phyloP scores from a whole-genome alignment of 2,888 invertebrate genomes.

The Sympetrum striolatum region DNA sequence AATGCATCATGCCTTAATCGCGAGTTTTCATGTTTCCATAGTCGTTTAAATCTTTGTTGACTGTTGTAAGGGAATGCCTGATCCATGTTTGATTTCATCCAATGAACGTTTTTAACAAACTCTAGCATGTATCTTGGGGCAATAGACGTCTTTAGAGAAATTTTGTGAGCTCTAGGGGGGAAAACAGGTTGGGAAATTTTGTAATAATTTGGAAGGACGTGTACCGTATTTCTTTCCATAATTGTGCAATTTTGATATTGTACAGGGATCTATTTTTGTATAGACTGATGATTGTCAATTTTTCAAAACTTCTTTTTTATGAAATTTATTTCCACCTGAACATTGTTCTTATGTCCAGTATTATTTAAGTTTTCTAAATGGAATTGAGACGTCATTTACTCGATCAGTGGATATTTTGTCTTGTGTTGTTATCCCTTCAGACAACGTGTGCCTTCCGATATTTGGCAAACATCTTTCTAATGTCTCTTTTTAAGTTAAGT shows the following conservation, averaged over 20 bases:
- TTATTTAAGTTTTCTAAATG: conserved; percentile 54
- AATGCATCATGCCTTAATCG: conserved; percentile 26
- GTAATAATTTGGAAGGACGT: conserved; percentile 47
- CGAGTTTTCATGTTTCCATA: conserved; percentile 10
- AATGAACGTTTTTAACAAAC: conserved; percentile 49
- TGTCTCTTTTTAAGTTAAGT: conserved; percentile 49
- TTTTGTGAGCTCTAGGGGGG: conserved; percentile 48
- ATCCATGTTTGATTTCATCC: conserved; percentile 25
- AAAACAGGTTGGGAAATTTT: conserved; percentile 49
- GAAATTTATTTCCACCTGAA: conserved; percentile 49
- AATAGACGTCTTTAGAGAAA: conserved; percentile 66
- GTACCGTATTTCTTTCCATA: conserved; percentile 47
- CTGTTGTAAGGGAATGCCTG: conserved; percentile 13
- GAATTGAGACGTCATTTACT: conserved; percentile 49
- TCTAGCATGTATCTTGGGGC: conserved; percentile 67
- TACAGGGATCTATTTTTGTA: conserved; percentile 54
- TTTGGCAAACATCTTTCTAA: conserved; percentile 47
- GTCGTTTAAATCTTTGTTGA: conserved; percentile 26
- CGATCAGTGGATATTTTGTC: neutral
- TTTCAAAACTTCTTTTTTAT: conserved; percentile 44
- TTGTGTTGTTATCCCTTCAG: neutral
- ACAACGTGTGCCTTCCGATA: conserved; percentile 17
- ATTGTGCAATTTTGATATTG: conserved; percentile 51
- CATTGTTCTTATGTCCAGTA: conserved; percentile 51
- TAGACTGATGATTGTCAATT: conserved; percentile 49